Evolutionary conservation across 2,797 vertebrate species (phyloP).

Genomic region (Serranus cabrilla): DNA sequence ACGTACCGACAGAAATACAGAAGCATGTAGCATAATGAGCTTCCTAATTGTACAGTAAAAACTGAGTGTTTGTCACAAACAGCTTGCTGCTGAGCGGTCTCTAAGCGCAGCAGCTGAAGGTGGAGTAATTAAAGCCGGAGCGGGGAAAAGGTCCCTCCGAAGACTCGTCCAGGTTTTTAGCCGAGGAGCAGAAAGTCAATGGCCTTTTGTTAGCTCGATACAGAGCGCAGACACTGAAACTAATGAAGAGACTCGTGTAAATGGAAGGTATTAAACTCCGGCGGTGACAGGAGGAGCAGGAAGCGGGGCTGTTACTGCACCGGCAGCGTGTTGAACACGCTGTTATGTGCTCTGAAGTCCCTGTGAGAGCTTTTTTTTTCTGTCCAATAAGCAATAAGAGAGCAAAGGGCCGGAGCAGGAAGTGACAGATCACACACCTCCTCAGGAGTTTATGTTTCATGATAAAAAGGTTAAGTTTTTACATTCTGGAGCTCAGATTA

Average conservation of each 20-base stretch:
- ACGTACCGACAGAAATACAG: too few species aligned
- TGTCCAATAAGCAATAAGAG: background rate
- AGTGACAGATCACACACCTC: slow-evolving; percentile 39
- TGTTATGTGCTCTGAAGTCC: slow-evolving; percentile 26
- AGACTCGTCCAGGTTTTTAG: slow-evolving; percentile 28
- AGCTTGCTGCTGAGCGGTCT: background rate
- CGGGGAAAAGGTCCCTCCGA: slow-evolving; percentile 18
- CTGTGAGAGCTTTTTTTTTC: background rate
- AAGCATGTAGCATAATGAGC: background rate
- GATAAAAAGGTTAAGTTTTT: background rate
- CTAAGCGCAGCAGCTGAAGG: slow-evolving; percentile 5
- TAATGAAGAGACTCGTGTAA: slow-evolving; percentile 42
- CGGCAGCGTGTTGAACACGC: background rate
- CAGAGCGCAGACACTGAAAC: slow-evolving; percentile 46
- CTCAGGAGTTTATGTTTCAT: background rate
- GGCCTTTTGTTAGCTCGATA: slow-evolving; percentile 36
- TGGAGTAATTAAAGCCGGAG: slow-evolving; percentile 10
- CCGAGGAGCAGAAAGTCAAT: slow-evolving; percentile 52
- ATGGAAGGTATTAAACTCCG: slow-evolving; percentile 24
- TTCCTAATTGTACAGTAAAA: background rate
- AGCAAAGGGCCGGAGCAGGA: slow-evolving; percentile 18
- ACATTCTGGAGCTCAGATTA: background rate
- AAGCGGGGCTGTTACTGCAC: background rate
- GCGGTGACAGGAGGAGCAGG: slow-evolving; percentile 12
- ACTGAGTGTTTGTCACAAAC: background rate